phyloP scores from a whole-genome alignment of 2,888 invertebrate species.

The Dermolepida albohirtum region DNA sequence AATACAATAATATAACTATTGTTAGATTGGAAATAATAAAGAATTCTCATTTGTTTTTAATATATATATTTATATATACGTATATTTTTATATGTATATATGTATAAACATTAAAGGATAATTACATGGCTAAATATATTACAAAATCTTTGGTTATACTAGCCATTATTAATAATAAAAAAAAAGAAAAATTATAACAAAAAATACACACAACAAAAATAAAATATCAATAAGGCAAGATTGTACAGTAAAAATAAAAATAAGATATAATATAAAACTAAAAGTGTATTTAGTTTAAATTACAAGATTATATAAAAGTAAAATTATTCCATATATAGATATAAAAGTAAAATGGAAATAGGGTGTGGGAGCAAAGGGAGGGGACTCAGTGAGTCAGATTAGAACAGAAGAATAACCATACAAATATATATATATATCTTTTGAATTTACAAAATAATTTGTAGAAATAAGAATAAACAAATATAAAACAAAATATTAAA shows the following conservation, averaged over 20 bases:
- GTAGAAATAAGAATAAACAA: slow-evolving; percentile 30
- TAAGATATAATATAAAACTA: slow-evolving; percentile 41
- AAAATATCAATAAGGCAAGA: slow-evolving; percentile 52
- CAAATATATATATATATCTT: slow-evolving; percentile 16
- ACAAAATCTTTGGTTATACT: slow-evolving; percentile 66
- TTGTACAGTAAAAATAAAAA: slow-evolving; percentile 51
- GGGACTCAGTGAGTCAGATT: slow-evolving; percentile 6
- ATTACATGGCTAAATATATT: slow-evolving; percentile 60
- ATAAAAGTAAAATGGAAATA: not conserved
- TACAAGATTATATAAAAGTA: slow-evolving; percentile 45
- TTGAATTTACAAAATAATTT: slow-evolving; percentile 33
- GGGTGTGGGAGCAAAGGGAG: not conserved
- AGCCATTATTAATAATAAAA: slow-evolving; percentile 61
- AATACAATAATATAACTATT: slow-evolving; percentile 51
- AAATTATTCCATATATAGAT: slow-evolving; percentile 26
- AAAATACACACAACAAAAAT: slow-evolving; percentile 51
- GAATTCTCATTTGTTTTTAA: slow-evolving; percentile 15
- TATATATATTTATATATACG: slow-evolving; percentile 31
- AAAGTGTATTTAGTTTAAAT: slow-evolving; percentile 40
- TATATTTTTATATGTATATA: slow-evolving; percentile 32
- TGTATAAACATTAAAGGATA: slow-evolving; percentile 51
- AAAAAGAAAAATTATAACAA: slow-evolving; percentile 52
- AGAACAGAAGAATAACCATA: not conserved
- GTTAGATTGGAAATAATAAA: slow-evolving; percentile 46
- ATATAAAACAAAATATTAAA: slow-evolving; percentile 54